Base-by-base conservation (phyloP, 2,113 vertebrate genomes). In the Marcusenius ussheri region DNA sequence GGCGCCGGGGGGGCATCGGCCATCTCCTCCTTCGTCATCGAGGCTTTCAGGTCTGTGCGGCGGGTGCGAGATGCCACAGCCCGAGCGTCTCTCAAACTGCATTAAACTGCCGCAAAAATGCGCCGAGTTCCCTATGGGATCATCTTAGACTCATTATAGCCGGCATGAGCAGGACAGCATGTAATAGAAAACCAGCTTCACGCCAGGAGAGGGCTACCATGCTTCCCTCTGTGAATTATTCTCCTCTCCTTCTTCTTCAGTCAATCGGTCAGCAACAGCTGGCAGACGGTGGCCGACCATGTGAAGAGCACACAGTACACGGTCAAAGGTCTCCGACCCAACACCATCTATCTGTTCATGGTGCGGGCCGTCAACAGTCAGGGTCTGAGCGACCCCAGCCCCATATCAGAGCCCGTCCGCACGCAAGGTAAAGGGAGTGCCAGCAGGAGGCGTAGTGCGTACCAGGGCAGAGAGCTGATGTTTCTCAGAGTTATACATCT, bases 321-420 rank as follows among this genome's bases (percentile, higher is more conserved):
- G 0, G 96, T 99, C 66, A 96, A 97, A 92, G 97, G 97, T 80
- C 95, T 99, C 10, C 96, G 98, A 35, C 98, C 98, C 74, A 99
- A 99, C 92, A 99, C 98, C 31, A 98, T 99, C 93, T 99, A 99
- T 95, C 94, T 99, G 90, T 99, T 99, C 94, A 99, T 99, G 98
- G 97, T 99, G 87, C 97, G 98, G 93, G 97, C 98, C 0, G 98
- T 98, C 94, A 99, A 98, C 93, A 92, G 93, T 0, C 98, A 99
- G 93, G 98, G 98, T 49, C 96, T 99, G 91, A 99, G 98, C n/a
- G 98, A 99, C 91, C 98, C 98, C 1, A 99, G 98, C 89, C 96
- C 97, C 3, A 98, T 99, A 96, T 98, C 98, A 7, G 98, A 99
- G 7, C 98, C 98, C 1, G 98, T 99, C 86, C 95, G 98, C 83